phyloP scores from a whole-genome alignment of 2,113 vertebrate genomes.

The Notothenia coriiceps region DNA sequence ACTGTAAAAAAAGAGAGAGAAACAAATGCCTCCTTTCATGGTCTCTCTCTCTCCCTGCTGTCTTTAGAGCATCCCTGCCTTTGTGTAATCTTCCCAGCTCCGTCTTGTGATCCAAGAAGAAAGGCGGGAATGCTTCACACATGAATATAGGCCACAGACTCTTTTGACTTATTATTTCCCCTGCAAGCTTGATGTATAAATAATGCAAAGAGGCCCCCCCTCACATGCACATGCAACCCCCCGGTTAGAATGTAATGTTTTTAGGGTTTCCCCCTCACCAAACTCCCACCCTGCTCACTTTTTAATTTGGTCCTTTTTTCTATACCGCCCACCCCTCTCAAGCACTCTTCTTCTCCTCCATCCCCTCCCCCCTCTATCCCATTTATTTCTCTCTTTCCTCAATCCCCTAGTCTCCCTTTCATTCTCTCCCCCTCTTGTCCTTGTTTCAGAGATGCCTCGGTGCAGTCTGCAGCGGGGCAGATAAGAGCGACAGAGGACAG shows the following conservation, averaged over 20 bases:
- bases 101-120: slow-evolving; percentile 46
- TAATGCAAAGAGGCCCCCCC: slow-evolving; percentile 74
- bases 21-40: slow-evolving; percentile 18
- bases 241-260: slow-evolving; percentile 43
- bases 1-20: slow-evolving; percentile 24
- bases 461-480: slow-evolving; percentile 66
- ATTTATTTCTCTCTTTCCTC: slow-evolving; percentile 62
- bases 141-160: slow-evolving; percentile 75
- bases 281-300: slow-evolving; percentile 62
- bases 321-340: slow-evolving; percentile 41
- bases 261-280: slow-evolving; percentile 37
- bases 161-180: slow-evolving; percentile 66
- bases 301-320: slow-evolving; percentile 57
- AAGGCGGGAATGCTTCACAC: slow-evolving; percentile 43
- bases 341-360: slow-evolving; percentile 30
- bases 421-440: slow-evolving; percentile 55
- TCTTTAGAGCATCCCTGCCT: slow-evolving; percentile 41
- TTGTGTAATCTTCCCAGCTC: slow-evolving; percentile 43
- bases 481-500: slow-evolving; percentile 71
- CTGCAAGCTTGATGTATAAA: slow-evolving; percentile 71
- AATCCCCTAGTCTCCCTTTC: slow-evolving; percentile 46
- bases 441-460: slow-evolving; percentile 69
- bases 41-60: background rate
- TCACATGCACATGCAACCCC: slow-evolving; percentile 31
- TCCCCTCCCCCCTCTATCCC: slow-evolving; percentile 46